Percentiles rank a stretch among this genome's conserved stretches.
Conservation (phyloP, 2,113 vertebrate species). For the Bubo scandiacus region DNA sequence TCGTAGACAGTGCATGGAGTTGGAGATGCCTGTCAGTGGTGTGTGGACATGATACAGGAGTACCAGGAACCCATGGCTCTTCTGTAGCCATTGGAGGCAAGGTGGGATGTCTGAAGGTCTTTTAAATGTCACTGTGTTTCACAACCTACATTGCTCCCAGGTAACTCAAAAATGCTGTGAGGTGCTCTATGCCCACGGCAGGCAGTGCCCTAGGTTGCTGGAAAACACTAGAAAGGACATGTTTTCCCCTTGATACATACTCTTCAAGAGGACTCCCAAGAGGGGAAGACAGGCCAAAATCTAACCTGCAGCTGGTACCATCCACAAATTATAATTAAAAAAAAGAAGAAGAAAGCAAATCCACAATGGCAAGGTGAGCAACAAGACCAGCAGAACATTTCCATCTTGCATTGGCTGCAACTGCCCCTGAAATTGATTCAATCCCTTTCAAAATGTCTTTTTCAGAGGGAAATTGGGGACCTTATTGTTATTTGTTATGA, state of each 20-base stretch:
- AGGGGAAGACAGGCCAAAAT: neutral
- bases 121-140: neutral
- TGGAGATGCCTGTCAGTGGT: neutral
- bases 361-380: neutral
- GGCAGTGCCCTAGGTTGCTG: neutral
- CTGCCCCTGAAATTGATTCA: neutral
- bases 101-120: neutral
- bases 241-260: neutral
- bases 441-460: neutral
- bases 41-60: neutral
- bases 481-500: conserved; percentile 61
- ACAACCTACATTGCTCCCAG: neutral
- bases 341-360: neutral
- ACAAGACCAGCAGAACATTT: neutral
- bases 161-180: neutral
- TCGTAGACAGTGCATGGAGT: rapidly evolving
- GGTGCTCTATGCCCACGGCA: neutral
- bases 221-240: neutral
- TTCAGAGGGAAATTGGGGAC: conserved; percentile 3
- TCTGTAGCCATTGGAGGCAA: neutral
- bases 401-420: neutral
- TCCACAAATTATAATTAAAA: neutral
- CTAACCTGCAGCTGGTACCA: neutral
- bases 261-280: neutral
- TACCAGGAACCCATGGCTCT: neutral